Base-by-base conservation (phyloP, 2,797 vertebrate genomes). In the Mormyrops attenuatus region DNA sequence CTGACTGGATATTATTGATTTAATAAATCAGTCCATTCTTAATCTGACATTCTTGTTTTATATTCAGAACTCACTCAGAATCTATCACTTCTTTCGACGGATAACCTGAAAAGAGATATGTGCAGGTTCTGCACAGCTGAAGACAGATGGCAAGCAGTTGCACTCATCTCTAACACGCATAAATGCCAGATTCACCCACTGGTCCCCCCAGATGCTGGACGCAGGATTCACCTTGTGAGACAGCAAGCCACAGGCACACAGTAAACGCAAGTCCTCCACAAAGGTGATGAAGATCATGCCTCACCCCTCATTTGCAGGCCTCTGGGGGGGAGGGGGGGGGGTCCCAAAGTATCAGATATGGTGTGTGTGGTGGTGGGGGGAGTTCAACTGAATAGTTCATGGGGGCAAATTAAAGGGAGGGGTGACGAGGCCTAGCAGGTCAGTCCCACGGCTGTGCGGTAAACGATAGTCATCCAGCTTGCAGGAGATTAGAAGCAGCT, bases 401-500 rank as follows among this genome's bases (percentile, higher is more conserved):
- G 26, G 53, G 52, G 53, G 34, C 22, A 60, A 69, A 49, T 88
- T 60, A 13, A 49, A 47, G 57, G 57, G 11, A 17, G 15, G 50
- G 17, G 77, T 5, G 11, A 30, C 5, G 5, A 22, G 3, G n/a
- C 38, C 80, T 5, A 44, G 38, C 89, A 26, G 44, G 38, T 60
- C 11, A n/a, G 20, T 80, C 30, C 63, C 66, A 9, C 50, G 8
- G 20, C 50, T 47, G 69, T 22, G 44, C 73, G 73, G 88, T 85
- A 85, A 87, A 69, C 77, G 66, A 60, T 85, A 89, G 60, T 47
- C 20, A 30, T 85, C 77, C 52, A 50, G 55, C 57, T 69, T 88
- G 57, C 38, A 15, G 1, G 87, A 82, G 57, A 89, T 89, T 89
- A 80, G 60, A 60, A 82, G 66, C 22, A 50, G 50, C 57, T 88